Evolutionary conservation across 2,888 invertebrate species (phyloP), one percentile per base, ranked within the genome.

Genomic region (Augochlorella aurata): DNA sequence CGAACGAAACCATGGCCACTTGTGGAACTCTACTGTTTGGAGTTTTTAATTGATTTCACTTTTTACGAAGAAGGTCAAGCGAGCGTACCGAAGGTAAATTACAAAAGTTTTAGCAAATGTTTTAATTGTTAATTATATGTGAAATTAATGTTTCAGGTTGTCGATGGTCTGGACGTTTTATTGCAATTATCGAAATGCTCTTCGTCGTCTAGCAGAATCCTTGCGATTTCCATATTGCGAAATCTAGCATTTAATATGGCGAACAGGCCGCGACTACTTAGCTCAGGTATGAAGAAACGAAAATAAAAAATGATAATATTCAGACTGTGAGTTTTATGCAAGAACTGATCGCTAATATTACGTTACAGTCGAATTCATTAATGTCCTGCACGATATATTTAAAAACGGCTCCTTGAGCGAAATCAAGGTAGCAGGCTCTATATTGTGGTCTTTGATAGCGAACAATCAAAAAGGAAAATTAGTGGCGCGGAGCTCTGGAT

Each of bases 381-480:
- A 94, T 83, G 88, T 95, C 29, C 85, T 95, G 0, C 92, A 93
- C 71, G 91, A 91, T 4, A 94, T 94, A 86, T 90, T 95, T 52
- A 92, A 93, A 69, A 92, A 91, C 73, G 94, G 94, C 44, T 92
- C 92, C 8, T 81, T 91, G 1, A 92, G 93, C 50, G 95, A 95
- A 87, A 94, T 94, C 81, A 93, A 93, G 79, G 91, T 94, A 24
- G 94, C 94, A 1, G 90, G 95, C 89, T 90, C 95, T 21, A 95
- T 96, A 4, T 94, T 96, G 0, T 96, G 96, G 96, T 95, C 96
- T 0, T 89, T 97, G 67, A 95, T 95, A 9, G 95, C 96, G 10
- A 97, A 97, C 90, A 96, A 95, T 90, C 96, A 96, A 87, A 96
- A 96, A 93, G 96, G 96, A 83, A 95, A 95, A 91, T 90, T 95